Evolutionary conservation across 2,113 vertebrate species (phyloP), one percentile per base, ranked within the genome.

Genomic region (Dissostichus mawsoni): DNA sequence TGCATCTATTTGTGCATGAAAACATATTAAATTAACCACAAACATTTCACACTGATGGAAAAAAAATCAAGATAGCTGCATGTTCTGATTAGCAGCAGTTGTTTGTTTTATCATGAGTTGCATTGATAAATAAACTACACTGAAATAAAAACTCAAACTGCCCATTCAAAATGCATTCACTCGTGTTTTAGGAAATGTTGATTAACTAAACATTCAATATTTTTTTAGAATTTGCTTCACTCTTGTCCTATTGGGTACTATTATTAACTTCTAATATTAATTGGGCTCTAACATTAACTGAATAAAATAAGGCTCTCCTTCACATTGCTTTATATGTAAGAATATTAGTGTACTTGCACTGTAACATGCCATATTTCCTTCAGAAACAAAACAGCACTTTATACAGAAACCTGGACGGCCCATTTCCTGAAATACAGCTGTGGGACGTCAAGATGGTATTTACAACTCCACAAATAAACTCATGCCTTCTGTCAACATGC

Each of bases 71-170:
- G 18, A 10, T 44, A 23, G 13, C 44, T 61, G 50, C 4, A 52
- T 65, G 67, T 87, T 78, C 4, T 65, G 63, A 11, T 74, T 63
- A 48, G 20, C 45, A 67, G 58, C 59, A 47, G 55, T 12, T 74
- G 45, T 56, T 67, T 77, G 23, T 81, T 59, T 77, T 57, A 48
- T 68, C 48, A 25, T 14, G 56, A 53, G 23, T 51, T 51, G 1
- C 16, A 33, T 23, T 80, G 18, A 59, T 50, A 36, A 25, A 80
- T 33, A 44, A 55, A 64, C 57, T 76, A 64, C 63, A 82, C 67
- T 87, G 59, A 82, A 90, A 86, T 91, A 69, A 90, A 90, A 80
- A 74, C 36, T 47, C 5, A 70, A 89, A 79, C 76, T 87, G 59
- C 61, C 82, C 23, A 56, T 71, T 63, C 12, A 20, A 74, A 65